Conservation (phyloP, 2,797 vertebrate species). For the Sus cebifrons region DNA sequence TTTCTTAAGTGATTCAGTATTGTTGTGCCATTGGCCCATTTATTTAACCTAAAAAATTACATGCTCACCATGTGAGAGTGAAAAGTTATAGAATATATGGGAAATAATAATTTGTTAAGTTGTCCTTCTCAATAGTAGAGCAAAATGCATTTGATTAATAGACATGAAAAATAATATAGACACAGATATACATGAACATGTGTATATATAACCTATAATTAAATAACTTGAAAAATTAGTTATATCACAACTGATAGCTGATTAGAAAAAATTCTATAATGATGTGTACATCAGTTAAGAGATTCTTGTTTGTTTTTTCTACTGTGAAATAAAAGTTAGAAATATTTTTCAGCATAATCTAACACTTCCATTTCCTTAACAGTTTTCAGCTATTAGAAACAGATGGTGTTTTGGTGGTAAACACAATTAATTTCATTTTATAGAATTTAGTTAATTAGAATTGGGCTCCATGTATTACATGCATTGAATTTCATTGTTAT, state of each 20-base stretch:
- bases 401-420: slow-evolving; percentile 79
- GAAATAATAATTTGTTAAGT: neutral
- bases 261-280: slow-evolving; percentile 48
- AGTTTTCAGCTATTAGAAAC: slow-evolving; percentile 76
- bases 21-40: neutral
- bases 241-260: neutral
- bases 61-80: neutral
- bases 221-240: neutral
- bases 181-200: neutral
- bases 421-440: slow-evolving; percentile 81
- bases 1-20: neutral
- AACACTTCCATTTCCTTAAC: slow-evolving; percentile 44
- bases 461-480: slow-evolving; percentile 52
- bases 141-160: neutral
- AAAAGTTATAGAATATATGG: neutral
- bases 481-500: slow-evolving; percentile 65
- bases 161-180: neutral
- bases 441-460: slow-evolving; percentile 78
- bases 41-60: neutral
- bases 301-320: neutral
- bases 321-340: slow-evolving; percentile 20
- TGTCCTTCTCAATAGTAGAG: neutral
- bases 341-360: slow-evolving; percentile 39
- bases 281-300: neutral
- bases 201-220: neutral